Evolutionary conservation across 2,797 vertebrate species (phyloP).

Genomic region (Chiroxiphia lanceolata): DNA sequence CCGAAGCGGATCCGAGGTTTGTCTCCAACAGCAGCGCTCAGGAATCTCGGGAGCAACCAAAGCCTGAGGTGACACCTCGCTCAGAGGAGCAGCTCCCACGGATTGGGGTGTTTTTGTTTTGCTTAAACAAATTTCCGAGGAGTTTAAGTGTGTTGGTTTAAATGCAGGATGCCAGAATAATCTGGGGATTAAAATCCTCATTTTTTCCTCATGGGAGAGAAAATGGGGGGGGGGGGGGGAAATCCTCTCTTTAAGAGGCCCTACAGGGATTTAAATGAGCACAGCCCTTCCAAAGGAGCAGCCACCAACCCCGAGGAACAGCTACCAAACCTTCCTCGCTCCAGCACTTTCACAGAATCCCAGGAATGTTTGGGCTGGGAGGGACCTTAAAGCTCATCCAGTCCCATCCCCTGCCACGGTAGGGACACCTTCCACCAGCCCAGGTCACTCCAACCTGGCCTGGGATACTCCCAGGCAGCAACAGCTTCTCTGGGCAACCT

Average conservation of each 20-base stretch:
- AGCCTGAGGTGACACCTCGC: not conserved
- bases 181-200: slow-evolving; percentile 38
- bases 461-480: not conserved
- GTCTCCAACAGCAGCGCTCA: not conserved
- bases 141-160: not conserved
- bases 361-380: not conserved
- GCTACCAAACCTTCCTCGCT: not conserved
- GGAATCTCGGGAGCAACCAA: not conserved
- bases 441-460: not conserved
- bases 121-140: not conserved
- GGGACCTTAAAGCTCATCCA: not conserved
- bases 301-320: not conserved
- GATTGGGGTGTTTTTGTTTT: not conserved
- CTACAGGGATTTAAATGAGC: not conserved
- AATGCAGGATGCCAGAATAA: not conserved
- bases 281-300: not conserved
- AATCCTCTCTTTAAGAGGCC: not conserved
- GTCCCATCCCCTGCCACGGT: not conserved
- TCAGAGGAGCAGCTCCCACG: not conserved
- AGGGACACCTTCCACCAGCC: rapidly evolving
- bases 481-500: not conserved
- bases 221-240: rapidly evolving
- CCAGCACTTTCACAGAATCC: not conserved
- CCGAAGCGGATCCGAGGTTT: rapidly evolving
- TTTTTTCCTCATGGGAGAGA: not conserved